phyloP scores from a whole-genome alignment of 2,797 vertebrate species.

The Neosilurus mollespiculum region DNA sequence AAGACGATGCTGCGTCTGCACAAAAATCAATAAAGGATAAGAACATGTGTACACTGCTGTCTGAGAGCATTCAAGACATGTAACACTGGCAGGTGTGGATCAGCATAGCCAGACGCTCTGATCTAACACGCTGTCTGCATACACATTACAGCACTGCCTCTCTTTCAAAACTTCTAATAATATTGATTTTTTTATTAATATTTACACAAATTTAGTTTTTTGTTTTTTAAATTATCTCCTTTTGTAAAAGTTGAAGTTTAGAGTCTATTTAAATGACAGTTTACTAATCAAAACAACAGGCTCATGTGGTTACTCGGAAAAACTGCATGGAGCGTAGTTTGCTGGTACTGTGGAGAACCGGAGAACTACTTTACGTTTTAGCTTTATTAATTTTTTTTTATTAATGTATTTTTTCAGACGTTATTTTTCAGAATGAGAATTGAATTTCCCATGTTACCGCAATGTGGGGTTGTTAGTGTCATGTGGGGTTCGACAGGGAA shows the following conservation, averaged over 20 bases:
- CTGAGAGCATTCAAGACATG: conserved; percentile 41
- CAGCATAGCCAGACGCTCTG: not conserved
- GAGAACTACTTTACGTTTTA: no score
- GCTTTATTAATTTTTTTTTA: not conserved
- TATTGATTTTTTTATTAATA: not conserved
- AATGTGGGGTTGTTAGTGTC: not conserved
- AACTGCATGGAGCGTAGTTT: not conserved
- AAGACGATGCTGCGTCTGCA: not conserved
- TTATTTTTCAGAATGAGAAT: not conserved
- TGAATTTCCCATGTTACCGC: not conserved
- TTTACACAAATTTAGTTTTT: not conserved
- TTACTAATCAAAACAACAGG: not conserved
- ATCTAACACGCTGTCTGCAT: not conserved
- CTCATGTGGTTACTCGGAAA: not conserved
- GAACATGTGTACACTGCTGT: conserved; percentile 19
- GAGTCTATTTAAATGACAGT: not conserved
- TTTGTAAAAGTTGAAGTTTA: not conserved
- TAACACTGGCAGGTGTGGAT: not conserved
- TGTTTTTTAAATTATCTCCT: not conserved
- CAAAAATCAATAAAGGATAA: conserved; percentile 38
- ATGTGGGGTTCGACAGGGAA: conserved; percentile 3
- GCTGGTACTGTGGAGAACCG: no score
- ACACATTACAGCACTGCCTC: not conserved
- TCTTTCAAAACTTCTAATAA: not conserved
- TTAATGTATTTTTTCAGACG: not conserved